phyloP scores from a whole-genome alignment of 2,888 invertebrate species.

The Drosophila neonasuta region DNA sequence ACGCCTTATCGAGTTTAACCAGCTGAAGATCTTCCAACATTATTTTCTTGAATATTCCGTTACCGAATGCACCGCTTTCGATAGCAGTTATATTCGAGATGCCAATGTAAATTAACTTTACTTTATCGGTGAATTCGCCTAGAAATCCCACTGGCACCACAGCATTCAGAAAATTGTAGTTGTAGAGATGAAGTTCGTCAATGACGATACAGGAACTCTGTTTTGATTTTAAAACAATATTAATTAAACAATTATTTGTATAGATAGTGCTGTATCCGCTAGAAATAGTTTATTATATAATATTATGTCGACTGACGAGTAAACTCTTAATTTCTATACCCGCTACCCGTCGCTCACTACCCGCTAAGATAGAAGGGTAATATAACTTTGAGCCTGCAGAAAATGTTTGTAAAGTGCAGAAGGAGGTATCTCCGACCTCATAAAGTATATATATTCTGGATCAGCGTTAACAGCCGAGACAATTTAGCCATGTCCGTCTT shows the following conservation, averaged over 20 bases:
- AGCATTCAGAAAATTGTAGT: conserved; percentile 60
- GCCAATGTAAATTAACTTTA: conserved; percentile 56
- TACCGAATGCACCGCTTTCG: conserved; percentile 67
- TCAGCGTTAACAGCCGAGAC: no score
- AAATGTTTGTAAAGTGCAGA: no score
- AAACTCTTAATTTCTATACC: no score
- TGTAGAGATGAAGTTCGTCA: conserved; percentile 67
- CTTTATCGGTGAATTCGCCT: conserved; percentile 50
- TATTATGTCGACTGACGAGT: no score
- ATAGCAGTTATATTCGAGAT: conserved; percentile 60
- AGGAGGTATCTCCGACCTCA: no score
- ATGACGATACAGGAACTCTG: conserved; percentile 50
- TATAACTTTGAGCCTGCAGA: no score
- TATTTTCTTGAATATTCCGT: conserved; percentile 55
- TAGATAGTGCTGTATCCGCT: not conserved
- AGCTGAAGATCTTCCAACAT: conserved; percentile 65
- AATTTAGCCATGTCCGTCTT: no score
- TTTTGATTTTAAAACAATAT: not conserved
- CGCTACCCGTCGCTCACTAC: no score
- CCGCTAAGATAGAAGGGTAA: no score
- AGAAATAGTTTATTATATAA: no score
- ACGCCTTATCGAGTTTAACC: conserved; percentile 39
- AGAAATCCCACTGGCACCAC: conserved; percentile 65
- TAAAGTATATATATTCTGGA: no score
- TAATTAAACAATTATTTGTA: conserved; percentile 1